These are phyloP conservation scores for Saccostrea echinata DNA, from an alignment of 1,140 invertebrate genomes.

Conservation along the genomic window DNA sequence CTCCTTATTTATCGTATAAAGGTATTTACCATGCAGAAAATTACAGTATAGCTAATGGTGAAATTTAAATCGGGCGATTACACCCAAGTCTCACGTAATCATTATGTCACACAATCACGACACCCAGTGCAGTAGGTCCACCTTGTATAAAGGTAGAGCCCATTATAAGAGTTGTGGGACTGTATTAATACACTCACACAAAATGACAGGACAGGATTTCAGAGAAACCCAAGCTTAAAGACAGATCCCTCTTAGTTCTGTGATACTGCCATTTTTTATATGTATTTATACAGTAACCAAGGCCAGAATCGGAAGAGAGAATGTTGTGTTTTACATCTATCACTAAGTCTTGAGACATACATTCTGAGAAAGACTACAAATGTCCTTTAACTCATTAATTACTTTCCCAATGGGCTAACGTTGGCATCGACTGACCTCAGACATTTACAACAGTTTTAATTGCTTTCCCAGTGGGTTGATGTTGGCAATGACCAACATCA, in stretches of 20 bases:
- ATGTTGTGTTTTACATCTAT: not conserved
- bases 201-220: not conserved
- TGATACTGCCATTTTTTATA: not conserved
- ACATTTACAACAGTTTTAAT: conserved; percentile 60
- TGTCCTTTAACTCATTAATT: not conserved
- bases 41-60: conserved; percentile 6
- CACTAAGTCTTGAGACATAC: not conserved
- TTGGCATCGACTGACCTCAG: not conserved
- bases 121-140: not conserved
- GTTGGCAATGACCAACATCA: conserved; percentile 77
- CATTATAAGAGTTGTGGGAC: not conserved
- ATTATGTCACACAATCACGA: conserved; percentile 19
- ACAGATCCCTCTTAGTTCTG: not conserved
- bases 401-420: not conserved
- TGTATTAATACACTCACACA: not conserved
- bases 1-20: not conserved
- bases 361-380: not conserved
- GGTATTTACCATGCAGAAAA: conserved; percentile 27
- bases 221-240: not conserved
- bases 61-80: conserved; percentile 25
- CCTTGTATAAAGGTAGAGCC: not conserved
- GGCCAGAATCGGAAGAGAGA: not conserved
- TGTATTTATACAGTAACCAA: not conserved
- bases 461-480: conserved; percentile 80
- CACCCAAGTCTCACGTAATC: conserved; percentile 3